Percentiles rank a stretch among this genome's conserved stretches.
Conservation (phyloP, 2,888 invertebrate genomes). For the Eupithecia subfuscata region DNA sequence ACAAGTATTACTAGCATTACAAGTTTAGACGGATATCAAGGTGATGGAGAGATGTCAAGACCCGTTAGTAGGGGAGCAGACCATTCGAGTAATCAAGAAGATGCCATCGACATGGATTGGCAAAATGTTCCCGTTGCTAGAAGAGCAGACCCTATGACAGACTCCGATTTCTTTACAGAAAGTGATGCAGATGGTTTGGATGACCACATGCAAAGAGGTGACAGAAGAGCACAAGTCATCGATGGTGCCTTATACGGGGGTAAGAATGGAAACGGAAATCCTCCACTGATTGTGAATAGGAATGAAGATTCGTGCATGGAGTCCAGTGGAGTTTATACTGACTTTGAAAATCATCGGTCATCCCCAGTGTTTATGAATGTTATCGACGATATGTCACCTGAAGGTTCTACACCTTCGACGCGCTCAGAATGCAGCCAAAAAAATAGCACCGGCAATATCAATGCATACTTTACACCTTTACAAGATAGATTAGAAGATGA, state of each 20-base stretch:
- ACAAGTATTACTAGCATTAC: constrained; percentile 96
- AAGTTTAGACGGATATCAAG: constrained; percentile 96
- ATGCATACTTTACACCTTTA: constrained; percentile 62
- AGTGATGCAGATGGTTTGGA: constrained; percentile 95
- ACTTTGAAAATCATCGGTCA: constrained; percentile 88
- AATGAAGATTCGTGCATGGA: constrained; percentile 93
- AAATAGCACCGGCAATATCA: constrained; percentile 66
- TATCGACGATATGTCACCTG: constrained; percentile 89
- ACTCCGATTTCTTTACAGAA: constrained; percentile 95
- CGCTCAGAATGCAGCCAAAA: constrained; percentile 81
- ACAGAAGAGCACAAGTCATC: constrained; percentile 92
- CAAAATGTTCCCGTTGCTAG: constrained; percentile 86
- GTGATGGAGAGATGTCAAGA: constrained; percentile 94
- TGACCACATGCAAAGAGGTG: constrained; percentile 87
- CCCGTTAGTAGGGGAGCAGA: constrained; percentile 93
- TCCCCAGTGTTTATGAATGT: constrained; percentile 82
- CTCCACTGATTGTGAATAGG: constrained; percentile 82
- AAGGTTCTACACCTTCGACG: constrained; percentile 83
- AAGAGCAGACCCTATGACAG: constrained; percentile 93
- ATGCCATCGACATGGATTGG: constrained; percentile 83
- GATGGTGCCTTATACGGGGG: constrained; percentile 95
- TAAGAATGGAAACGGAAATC: constrained; percentile 82
- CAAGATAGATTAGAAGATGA: constrained; percentile 62
- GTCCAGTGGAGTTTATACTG: constrained; percentile 94
- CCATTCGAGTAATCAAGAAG: constrained; percentile 85